Evolutionary conservation across 1,140 invertebrate species (phyloP), one percentile per base, ranked within the genome.

Genomic region (Campoletis sonorensis): DNA sequence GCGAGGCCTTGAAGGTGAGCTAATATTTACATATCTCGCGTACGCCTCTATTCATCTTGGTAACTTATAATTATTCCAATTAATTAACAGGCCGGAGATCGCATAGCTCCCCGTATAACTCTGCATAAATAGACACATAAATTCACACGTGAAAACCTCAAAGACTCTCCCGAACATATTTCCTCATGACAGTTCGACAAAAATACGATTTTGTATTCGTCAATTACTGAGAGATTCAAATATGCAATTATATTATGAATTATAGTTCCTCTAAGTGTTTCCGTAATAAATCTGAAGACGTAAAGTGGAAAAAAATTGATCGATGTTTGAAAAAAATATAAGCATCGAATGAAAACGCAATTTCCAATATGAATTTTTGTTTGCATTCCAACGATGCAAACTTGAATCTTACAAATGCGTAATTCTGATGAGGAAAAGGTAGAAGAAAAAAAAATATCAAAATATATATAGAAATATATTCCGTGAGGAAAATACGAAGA

Each of bases 401-500:
- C 5, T 45, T 45, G n/a, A n/a, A n/a, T n/a, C n/a, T n/a, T 10
- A 37, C 8, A 45, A 45, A 45, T 11, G 40, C 40, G 40, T 45
- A 15, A 58, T 58, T 58, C 18, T n/a, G 18, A 8, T 21, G 54
- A n/a, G 54, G 5, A 11, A 45, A 4, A 45, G 1, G 2, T 45
- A 45, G 1, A 45, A 45, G 13, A 45, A 13, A 58, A n/a, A 23
- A 8, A 58, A 23, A 58, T 58, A 10, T 58, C 21, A 27, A 27
- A 67, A 23, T 67, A 13, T 23, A 67, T 26, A 67, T 67, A 27
- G 4, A 27, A n/a, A 67, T 15, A 67, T 58, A 58, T 58, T 58
- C 54, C 21, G 54, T 58, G 71, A 54, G 10, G 68, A 83, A 83
- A 83, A 77, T 71, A 79, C 76, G 67, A 78, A 49, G 64, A 33